Base-by-base conservation (phyloP, 1,140 invertebrate species). In the Harlomillsia oculata region DNA sequence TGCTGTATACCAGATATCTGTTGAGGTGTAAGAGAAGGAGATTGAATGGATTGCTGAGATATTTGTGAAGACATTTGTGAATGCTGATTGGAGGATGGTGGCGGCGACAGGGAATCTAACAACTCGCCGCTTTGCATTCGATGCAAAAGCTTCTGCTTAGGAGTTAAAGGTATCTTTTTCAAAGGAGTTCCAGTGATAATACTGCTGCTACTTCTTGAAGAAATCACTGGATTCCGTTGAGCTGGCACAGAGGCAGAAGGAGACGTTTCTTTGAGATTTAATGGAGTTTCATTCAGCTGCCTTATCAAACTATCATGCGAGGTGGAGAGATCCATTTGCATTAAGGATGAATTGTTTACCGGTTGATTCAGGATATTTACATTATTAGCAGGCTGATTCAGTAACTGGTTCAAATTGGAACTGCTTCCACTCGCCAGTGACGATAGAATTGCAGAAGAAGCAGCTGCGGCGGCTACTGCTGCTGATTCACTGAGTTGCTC, bases 121-220 rank as follows among this genome's bases (percentile, higher is more conserved):
- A 65, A 23, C 50, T 62, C 60, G 3, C 60, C 64, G 44, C 41
- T 59, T 48, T 65, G 63, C 36, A 65, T 53, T 34, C 64, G 37
- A 50, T 65, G 64, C 5, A 65, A 29, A 14, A 65, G 26, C 29
- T 65, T 65, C 44, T 65, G 64, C 39, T 65, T 65, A 18, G 64
- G 64, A 13, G 64, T 62, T 18, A 65, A 28, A 18, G 63, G 60
- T 25, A 65, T 65, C 41, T 62, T 65, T 43, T 65, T 65, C 5
- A n/a, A 55, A 5, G 48, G 30, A 37, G 26, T 37, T 18, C 14
- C 20, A 26, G 32, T 30, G 18, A 28, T 53, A 41, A 23, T 50
- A 59, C 20, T 45, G 25, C n/a, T 53, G 34, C 28, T 43, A 41
- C 8, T 34, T 21, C 40, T 45, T n/a, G 53, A 55, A 23, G 36